Evolutionary conservation across 2,113 vertebrate genomes (phyloP), one percentile per base, ranked within the genome.

Genomic region (Halichoerus grypus): DNA sequence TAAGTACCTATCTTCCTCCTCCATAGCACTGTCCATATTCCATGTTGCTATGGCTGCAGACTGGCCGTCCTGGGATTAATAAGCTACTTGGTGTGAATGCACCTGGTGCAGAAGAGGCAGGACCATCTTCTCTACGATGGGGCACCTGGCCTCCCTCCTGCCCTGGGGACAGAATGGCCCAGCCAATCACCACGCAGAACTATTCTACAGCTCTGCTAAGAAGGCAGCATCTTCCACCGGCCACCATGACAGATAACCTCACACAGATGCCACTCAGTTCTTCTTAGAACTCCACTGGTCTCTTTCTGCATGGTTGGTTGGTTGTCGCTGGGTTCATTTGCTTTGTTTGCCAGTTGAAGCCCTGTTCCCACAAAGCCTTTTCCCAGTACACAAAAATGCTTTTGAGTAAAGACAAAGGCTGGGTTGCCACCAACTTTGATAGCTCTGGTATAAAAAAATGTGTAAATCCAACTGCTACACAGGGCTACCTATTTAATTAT

Each of bases 381-480:
- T 76, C 42, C 79, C 61, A 10, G 10, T 4, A 84, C 28, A 59
- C 14, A 92, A 53, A 85, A 3, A 51, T 49, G 55, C 24, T 18
- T 92, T 88, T 94, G n/a, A 81, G 69, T 80, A 80, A 97, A 94
- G n/a, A 88, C 1, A 0, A 61, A 83, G 33, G 28, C 77, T 77
- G 80, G 76, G 55, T 69, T 74, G 59, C 51, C 51, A 89, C 42
- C 84, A 80, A 39, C 76, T 85, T 55, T 74, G 63, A 42, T 26
- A 84, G 49, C 31, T 83, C 33, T 36, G 21, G 22, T 76, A 63
- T 49, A 39, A 95, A 88, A 84, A 72, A 26, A 36, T 76, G 53
- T 31, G 33, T 77, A 86, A 72, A 83, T 88, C 51, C 33, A 96
- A 26, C 55, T 63, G 49, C 39, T 39, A 7, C 12, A 4, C n/a